Evolutionary conservation across 2,888 invertebrate species (phyloP), one percentile per base, ranked within the genome.

Genomic region (Drosophila antonietae): DNA sequence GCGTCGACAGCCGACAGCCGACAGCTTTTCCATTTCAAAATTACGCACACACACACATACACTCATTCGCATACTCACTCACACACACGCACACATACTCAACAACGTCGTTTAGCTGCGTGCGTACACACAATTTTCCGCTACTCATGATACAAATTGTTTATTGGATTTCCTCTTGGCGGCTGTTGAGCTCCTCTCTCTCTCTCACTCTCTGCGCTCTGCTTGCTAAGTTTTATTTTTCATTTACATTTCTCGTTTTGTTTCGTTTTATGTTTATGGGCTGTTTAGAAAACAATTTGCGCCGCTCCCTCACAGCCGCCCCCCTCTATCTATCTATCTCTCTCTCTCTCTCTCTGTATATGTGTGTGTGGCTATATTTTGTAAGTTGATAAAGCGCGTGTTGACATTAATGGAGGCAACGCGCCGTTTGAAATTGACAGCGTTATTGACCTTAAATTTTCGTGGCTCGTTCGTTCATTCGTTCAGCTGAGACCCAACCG

Each of bases 1-100:
- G 53, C 41, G 58, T 51, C 20, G 62, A 37, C 33, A 46, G 65
- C 47, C 68, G 68, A 77, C 80, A 71, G 60, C 71, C 88, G 81
- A 85, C 88, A 84, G 85, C 84, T 84, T 84, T 84, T 88, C 88
- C 88, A 88, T 84, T 84, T 84, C 88, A 87, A 84, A 87, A 82
- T 83, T 74, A 77, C 71, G 46, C 77, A 75, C 49, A 58, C 73
- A 41, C 47, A 43, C 31, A 55, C 33, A 49, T 41, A 31, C 57
- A 35, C 77, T 69, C 39, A 52, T 4, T 28, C 5, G 28, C 28
- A 28, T 6, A 28, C 28, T 28, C 62, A 52, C 31, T 44, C 33
- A 46, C n/a, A 44, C 59, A 35, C 35, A 43, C 23, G 41, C n/a
- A 44, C 53, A 59, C 37, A 55, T 49, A 58, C 18, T 56, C 51